These are phyloP conservation scores for Crotophaga sulcirostris DNA, from an alignment of 2,113 vertebrate species.

Conservation along the genomic window DNA sequence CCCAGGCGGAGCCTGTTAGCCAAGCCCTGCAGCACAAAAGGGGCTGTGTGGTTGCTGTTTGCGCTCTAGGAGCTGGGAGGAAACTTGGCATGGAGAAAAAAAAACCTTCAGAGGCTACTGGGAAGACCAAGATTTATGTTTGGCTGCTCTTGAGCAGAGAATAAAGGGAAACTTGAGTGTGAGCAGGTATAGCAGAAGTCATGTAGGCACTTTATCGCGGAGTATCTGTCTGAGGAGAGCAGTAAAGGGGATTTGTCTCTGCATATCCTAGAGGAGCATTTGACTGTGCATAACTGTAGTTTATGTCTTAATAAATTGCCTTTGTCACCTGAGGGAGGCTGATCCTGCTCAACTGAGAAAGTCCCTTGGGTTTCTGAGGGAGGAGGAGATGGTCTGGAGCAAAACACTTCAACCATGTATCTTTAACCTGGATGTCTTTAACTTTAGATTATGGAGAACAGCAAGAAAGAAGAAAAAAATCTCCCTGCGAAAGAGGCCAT, in stretches of 20 bases:
- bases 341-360: background rate
- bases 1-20: background rate
- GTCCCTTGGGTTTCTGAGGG: background rate
- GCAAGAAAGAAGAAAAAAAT: background rate
- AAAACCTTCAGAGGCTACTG: background rate
- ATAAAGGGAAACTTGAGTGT: background rate
- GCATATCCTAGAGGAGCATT: background rate
- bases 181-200: background rate
- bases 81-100: conserved; percentile 19
- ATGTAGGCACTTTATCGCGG: background rate
- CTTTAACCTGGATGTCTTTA: background rate
- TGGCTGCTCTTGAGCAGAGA: background rate
- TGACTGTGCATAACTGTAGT: background rate
- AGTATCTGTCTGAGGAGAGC: background rate
- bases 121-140: background rate
- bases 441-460: background rate
- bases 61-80: background rate
- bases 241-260: background rate
- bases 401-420: background rate
- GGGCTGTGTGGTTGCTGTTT: conserved; percentile 37
- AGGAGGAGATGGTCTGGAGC: background rate
- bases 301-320: background rate
- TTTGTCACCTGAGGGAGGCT: background rate
- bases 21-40: background rate
- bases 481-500: background rate